These are phyloP conservation scores for Hermetia illucens DNA, from an alignment of 1,140 invertebrate species.

Conservation along the genomic window DNA sequence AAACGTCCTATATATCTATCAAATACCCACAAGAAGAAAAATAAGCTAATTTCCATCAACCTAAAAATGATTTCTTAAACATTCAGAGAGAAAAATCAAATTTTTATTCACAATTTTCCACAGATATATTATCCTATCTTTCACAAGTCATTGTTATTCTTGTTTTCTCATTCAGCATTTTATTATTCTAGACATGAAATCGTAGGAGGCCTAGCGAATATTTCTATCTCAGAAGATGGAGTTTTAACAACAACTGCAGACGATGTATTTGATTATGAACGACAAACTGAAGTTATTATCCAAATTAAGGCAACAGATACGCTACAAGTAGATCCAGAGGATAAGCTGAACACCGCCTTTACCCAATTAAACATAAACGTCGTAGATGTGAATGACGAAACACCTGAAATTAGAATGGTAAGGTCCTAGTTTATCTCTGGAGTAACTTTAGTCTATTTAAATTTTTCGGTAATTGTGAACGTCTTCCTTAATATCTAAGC, in stretches of 20 bases:
- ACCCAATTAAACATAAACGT: slow-evolving; percentile 36
- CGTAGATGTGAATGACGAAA: slow-evolving; percentile 41
- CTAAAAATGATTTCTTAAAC: too few species aligned
- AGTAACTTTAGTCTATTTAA: background rate
- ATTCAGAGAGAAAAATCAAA: too few species aligned
- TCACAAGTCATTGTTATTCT: too few species aligned
- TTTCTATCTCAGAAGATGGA: slow-evolving; percentile 27
- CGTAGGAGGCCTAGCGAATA: slow-evolving; percentile 24
- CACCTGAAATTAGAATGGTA: slow-evolving; percentile 34
- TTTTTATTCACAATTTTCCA: too few species aligned
- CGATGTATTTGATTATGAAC: slow-evolving; percentile 39
- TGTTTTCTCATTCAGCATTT: too few species aligned
- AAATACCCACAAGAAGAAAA: too few species aligned
- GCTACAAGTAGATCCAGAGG: slow-evolving; percentile 15
- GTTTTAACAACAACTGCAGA: slow-evolving; percentile 31
- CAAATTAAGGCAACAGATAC: slow-evolving; percentile 37
- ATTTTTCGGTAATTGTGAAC: too few species aligned
- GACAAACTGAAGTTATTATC: slow-evolving; percentile 35
- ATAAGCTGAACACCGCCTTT: slow-evolving; percentile 30
- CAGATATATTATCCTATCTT: too few species aligned
- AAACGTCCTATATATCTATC: too few species aligned
- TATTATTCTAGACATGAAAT: slow-evolving; percentile 32
- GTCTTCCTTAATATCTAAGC: too few species aligned
- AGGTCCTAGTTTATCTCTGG: slow-evolving; percentile 5
- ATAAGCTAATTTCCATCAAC: too few species aligned